phyloP scores from a whole-genome alignment of 2,888 invertebrate genomes.

The Torymus aiolomorphi region DNA sequence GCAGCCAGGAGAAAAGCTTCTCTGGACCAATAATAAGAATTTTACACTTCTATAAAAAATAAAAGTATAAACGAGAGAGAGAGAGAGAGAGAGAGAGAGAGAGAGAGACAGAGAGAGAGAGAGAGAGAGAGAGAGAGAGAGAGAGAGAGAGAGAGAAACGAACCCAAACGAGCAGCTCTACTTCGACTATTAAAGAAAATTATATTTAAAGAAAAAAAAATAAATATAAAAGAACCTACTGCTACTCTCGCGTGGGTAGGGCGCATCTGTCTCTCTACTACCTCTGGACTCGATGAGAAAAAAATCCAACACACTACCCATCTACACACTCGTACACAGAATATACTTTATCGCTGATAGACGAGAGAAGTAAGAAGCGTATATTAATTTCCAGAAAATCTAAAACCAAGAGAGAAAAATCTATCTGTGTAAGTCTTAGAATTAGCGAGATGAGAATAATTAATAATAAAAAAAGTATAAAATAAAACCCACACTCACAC shows the following conservation, averaged over 20 bases:
- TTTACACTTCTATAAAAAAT: slow-evolving; percentile 71
- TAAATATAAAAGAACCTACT: slow-evolving; percentile 10
- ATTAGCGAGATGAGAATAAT: too few species aligned
- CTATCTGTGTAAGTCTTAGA: slow-evolving; percentile 56
- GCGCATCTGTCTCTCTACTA: slow-evolving; percentile 56
- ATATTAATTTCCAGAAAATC: slow-evolving; percentile 4
- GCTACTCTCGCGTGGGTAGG: slow-evolving; percentile 21
- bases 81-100: too few species aligned
- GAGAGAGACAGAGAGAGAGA: too few species aligned
- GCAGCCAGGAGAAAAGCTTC: slow-evolving; percentile 62
- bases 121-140: too few species aligned
- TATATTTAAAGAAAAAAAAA: slow-evolving; percentile 38
- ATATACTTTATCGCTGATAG: slow-evolving; percentile 26
- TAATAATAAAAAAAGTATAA: too few species aligned
- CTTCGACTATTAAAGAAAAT: slow-evolving; percentile 30
- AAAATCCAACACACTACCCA: not conserved
- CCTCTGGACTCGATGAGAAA: slow-evolving; percentile 56
- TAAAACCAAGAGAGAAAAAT: slow-evolving; percentile 36
- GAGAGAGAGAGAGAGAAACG: slow-evolving; percentile 16
- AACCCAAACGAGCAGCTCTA: slow-evolving; percentile 36
- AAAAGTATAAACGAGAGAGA: not conserved
- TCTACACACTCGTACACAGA: slow-evolving; percentile 7
- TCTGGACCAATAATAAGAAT: slow-evolving; percentile 73
- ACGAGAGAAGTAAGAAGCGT: slow-evolving; percentile 34
- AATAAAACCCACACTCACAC: too few species aligned